Evolutionary conservation across 2,888 invertebrate genomes (phyloP).

Genomic region (Pristionchus mayeri): DNA sequence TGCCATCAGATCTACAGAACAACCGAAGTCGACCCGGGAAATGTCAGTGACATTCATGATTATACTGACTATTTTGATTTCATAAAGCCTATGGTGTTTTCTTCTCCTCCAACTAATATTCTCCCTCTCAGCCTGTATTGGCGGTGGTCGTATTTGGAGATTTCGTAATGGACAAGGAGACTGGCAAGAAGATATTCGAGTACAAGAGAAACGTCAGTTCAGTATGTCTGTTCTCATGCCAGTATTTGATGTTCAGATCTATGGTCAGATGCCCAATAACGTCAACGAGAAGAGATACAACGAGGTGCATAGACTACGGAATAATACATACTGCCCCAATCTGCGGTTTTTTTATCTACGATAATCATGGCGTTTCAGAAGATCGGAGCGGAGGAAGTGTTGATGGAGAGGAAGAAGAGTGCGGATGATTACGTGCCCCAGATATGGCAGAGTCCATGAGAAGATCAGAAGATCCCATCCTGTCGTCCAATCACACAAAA

Average conservation of each 20-base stretch:
- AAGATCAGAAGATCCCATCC: neutral
- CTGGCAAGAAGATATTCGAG: neutral
- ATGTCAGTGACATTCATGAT: neutral
- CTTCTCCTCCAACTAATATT: neutral
- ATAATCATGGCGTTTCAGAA: neutral
- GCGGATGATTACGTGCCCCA: neutral
- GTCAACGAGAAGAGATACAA: slow-evolving; percentile 25
- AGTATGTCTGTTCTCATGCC: neutral
- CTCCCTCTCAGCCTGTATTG: neutral
- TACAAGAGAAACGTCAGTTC: neutral
- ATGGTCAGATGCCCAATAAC: neutral
- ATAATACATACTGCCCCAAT: neutral
- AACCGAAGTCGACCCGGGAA: neutral
- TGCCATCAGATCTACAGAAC: slow-evolving; percentile 1
- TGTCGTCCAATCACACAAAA: neutral
- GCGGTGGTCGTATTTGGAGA: neutral
- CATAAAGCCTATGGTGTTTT: neutral
- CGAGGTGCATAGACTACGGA: neutral
- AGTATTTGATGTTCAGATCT: neutral
- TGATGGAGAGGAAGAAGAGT: neutral
- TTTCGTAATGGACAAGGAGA: neutral
- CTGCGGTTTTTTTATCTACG: neutral
- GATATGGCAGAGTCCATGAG: neutral
- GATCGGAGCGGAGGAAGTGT: neutral
- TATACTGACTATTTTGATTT: neutral